Base-by-base conservation (phyloP, 1,140 invertebrate species). In the Polypedilum pembai region DNA sequence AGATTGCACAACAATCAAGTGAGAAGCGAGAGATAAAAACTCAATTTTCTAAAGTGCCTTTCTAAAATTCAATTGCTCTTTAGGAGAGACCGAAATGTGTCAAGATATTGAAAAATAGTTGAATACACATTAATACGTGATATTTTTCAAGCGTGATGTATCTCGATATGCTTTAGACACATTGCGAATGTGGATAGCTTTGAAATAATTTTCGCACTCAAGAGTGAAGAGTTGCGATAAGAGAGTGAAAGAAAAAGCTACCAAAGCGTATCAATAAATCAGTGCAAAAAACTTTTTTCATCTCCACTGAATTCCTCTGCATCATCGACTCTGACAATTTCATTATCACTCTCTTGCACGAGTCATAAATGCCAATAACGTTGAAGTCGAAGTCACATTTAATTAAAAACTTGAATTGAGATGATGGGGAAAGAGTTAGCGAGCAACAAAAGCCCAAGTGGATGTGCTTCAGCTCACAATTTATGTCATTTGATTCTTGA, bases 71-170 rank as follows among this genome's bases (percentile, higher is more conserved):
- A n/a, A 4, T 15, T 56, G 45, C 45, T 8, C 15, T 45, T 56
- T 15, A 12, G 12, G 45, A 33, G 24, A 3, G 24, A 3, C 24
- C 24, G 5, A n/a, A 56, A 56, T 56, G 45, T 56, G 45, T 56
- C 45, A 12, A 56, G 45, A 56, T 15, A 56, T 56, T 56, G 45
- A 56, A n/a, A 56, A 15, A 56, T 56, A 56, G 45, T 56, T 56
- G 45, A 56, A 12, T 56, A 56, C 45, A 56, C 45, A 56, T 56
- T 56, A 56, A 56, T 12, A 56, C 45, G 45, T 56, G 45, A 56
- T 56, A n/a, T 56, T 56, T 56, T 56, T 56, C 45, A 56, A 56
- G 45, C 45, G 45, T 56, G 45, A 56, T 56, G 45, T 45, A 45
- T 45, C 41, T 45, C 41, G 41, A 45, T 15, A 45, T 56, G 45